Evolutionary conservation across 2,888 invertebrate species (phyloP).

Genomic region (Oeneis ivallda): DNA sequence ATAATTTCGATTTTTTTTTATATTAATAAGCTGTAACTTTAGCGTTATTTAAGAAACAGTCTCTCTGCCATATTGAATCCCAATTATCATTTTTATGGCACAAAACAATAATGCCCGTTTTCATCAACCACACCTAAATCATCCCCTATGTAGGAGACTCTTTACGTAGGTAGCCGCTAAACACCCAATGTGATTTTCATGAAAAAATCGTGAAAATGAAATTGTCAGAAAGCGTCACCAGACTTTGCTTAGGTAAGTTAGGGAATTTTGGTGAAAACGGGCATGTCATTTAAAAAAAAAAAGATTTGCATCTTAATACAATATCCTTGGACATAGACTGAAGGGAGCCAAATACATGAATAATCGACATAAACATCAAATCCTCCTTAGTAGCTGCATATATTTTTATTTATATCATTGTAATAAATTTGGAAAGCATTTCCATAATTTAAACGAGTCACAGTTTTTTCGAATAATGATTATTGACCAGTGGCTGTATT

Average conservation of each 20-base stretch:
- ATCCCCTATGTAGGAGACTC: too few species aligned
- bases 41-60: neutral
- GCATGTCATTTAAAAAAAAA: neutral
- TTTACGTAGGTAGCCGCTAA: too few species aligned
- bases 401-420: neutral
- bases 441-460: neutral
- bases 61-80: neutral
- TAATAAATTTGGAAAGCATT: neutral
- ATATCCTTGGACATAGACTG: constrained; percentile 1
- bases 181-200: too few species aligned
- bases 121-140: too few species aligned
- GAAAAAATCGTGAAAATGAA: too few species aligned
- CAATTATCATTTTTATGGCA: neutral
- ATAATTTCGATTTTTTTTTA: too few species aligned
- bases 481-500: neutral
- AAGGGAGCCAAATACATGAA: neutral
- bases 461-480: neutral
- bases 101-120: too few species aligned
- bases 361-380: too few species aligned
- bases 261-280: too few species aligned
- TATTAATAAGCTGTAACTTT: neutral
- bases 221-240: too few species aligned
- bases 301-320: neutral
- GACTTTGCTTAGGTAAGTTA: too few species aligned
- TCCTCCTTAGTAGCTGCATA: neutral